Evolutionary conservation across 2,797 vertebrate genomes (phyloP).

Genomic region (Dallia pectoralis): DNA sequence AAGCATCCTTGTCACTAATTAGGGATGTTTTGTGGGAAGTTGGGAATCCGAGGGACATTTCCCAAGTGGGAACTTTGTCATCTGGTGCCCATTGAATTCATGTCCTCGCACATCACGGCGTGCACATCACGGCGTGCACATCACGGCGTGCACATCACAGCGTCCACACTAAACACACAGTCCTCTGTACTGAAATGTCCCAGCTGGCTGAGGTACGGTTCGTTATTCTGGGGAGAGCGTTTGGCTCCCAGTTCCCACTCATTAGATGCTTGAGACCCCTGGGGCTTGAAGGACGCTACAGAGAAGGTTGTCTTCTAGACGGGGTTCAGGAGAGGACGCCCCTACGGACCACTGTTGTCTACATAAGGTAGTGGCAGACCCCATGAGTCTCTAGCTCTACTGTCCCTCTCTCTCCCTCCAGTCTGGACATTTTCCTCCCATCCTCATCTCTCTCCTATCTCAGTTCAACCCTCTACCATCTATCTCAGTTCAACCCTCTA

Average conservation of each 20-base stretch:
- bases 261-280: not conserved
- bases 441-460: not conserved
- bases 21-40: slow-evolving; percentile 68
- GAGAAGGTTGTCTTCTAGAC: not conserved
- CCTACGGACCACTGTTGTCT: not conserved
- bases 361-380: not conserved
- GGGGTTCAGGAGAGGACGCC: not conserved
- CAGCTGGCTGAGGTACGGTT: slow-evolving; percentile 50
- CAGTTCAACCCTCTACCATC: no score
- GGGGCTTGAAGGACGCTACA: not conserved
- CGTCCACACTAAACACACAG: slow-evolving; percentile 27
- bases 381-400: not conserved
- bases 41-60: slow-evolving; percentile 63
- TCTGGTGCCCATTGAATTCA: slow-evolving; percentile 72
- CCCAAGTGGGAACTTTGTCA: slow-evolving; percentile 62
- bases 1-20: slow-evolving; percentile 70
- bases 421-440: no score
- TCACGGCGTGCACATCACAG: slow-evolving; percentile 30
- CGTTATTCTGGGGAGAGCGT: slow-evolving; percentile 16
- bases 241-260: slow-evolving; percentile 5
- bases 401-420: not conserved
- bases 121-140: slow-evolving; percentile 17
- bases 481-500: no score
- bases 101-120: no score
- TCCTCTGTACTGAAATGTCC: slow-evolving; percentile 47